Percentiles rank a stretch among this genome's conserved stretches.
phyloP scores from a whole-genome alignment of 1,140 invertebrate genomes.

The Lepeophtheirus salmonis region DNA sequence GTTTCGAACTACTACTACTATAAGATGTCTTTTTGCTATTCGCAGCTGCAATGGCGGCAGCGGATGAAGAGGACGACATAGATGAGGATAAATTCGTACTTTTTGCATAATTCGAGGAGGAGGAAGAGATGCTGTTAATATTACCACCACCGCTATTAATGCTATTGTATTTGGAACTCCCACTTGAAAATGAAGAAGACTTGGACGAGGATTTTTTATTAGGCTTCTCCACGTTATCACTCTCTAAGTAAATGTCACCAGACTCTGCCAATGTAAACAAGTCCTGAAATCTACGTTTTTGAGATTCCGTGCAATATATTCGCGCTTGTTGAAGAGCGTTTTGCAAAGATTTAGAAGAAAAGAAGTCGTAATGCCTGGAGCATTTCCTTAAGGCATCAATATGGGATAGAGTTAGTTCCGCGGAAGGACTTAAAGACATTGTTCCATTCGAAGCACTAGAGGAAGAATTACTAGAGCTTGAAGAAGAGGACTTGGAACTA shows the following conservation, averaged over 20 bases:
- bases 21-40: background rate
- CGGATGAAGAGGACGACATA: no score
- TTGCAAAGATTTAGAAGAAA: conserved; percentile 65
- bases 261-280: conserved; percentile 68
- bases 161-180: background rate
- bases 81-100: no score
- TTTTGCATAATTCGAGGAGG: background rate
- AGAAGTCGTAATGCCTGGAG: conserved; percentile 38
- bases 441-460: background rate
- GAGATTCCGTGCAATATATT: conserved; percentile 47
- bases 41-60: background rate
- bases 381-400: conserved; percentile 66
- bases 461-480: conserved; percentile 47
- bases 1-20: background rate
- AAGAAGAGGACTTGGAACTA: background rate
- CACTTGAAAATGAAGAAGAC: background rate
- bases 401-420: conserved; percentile 69
- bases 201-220: conserved; percentile 10
- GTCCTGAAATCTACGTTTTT: conserved; percentile 73
- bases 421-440: background rate
- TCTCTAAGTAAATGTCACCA: conserved; percentile 43
- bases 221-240: background rate
- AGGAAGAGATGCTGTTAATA: no score
- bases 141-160: no score
- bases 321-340: conserved; percentile 47